A percentile compares a stretch with the other conserved stretches of the same genome.
Evolutionary conservation across 2,888 invertebrate species (phyloP).

Genomic region (Epirrita christyi): DNA sequence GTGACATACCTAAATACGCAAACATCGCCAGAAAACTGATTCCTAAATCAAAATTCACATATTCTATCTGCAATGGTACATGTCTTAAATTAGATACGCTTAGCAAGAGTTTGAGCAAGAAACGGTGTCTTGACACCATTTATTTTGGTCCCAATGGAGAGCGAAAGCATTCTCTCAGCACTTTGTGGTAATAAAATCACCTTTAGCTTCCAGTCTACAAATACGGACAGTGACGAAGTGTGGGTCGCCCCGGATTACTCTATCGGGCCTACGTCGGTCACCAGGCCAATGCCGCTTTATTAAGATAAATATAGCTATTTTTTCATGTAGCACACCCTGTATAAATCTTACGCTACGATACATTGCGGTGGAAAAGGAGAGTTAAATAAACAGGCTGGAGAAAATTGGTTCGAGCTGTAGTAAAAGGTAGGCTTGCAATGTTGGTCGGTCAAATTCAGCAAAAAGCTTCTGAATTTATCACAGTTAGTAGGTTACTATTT

Average conservation of each 20-base stretch:
- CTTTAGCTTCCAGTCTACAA: constrained; percentile 17
- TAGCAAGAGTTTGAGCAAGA: neutral
- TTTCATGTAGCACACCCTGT: constrained; percentile 44
- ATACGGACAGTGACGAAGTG: constrained; percentile 75
- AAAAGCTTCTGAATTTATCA: no score
- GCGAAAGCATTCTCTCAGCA: neutral
- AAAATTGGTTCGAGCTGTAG: constrained; percentile 17
- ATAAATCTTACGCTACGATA: constrained; percentile 36
- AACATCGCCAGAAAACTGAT: no score
- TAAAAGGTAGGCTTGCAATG: constrained; percentile 1
- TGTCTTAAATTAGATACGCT: neutral
- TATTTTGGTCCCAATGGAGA: no score
- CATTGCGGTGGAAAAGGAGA: constrained; percentile 27
- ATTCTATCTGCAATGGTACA: no score
- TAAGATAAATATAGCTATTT: constrained; percentile 61
- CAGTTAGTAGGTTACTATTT: no score
- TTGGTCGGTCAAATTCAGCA: neutral
- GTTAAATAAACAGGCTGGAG: constrained; percentile 25
- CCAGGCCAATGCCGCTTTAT: constrained; percentile 58
- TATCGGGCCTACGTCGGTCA: constrained; percentile 58
- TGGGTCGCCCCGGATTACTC: constrained; percentile 62
- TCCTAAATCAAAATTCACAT: no score
- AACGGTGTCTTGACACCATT: no score
- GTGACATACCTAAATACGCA: no score
- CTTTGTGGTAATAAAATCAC: constrained; percentile 10